Evolutionary conservation across 2,113 vertebrate species (phyloP), one percentile per base, ranked within the genome.

Genomic region (Callopanchax toddi): DNA sequence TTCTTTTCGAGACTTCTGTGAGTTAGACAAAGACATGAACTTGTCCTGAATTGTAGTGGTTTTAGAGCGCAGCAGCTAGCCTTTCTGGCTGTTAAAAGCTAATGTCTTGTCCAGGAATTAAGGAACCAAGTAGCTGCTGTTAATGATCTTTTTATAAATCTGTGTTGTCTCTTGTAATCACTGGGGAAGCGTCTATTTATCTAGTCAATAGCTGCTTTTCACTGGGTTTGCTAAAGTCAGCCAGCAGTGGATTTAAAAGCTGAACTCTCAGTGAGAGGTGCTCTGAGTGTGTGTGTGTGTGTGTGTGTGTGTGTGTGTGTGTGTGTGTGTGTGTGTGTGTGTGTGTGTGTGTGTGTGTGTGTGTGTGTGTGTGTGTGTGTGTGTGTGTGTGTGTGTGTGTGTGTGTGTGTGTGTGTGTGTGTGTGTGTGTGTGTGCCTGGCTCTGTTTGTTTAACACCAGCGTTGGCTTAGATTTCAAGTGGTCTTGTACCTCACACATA

Each of bases 401-500:
- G 45, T 53, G 58, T 55, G 62, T 60, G 37, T 66, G 53, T 70
- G 61, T 46, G 26, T 75, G 56, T 79, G 26, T 34, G 16, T 61
- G 45, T 53, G 58, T 55, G 62, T 60, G 37, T 66, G 54, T 70
- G 62, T 48, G 29, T 75, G 57, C 76, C 67, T 83, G 76, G 52
- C 61, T 34, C 61, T 16, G 69, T 83, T 80, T 85, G 79, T 67
- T 76, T 84, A 78, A 79, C 76, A 71, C 55, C 20, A 44, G 60
- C 51, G 54, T 60, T 65, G 59, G 67, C 68, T 75, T 67, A 62
- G 49, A 70, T 55, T 53, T 50, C 53, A 61, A 83, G 71, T 61
- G 76, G 66, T 76, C 66, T 68, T 29, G 26, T 71, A 66, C 72
- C 73, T 49, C 86, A 68, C 60, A 61, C 51, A 67, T 36, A 71